These are phyloP conservation scores for Desmodus rotundus DNA, from an alignment of 2,113 vertebrate species.

Conservation along the genomic window DNA sequence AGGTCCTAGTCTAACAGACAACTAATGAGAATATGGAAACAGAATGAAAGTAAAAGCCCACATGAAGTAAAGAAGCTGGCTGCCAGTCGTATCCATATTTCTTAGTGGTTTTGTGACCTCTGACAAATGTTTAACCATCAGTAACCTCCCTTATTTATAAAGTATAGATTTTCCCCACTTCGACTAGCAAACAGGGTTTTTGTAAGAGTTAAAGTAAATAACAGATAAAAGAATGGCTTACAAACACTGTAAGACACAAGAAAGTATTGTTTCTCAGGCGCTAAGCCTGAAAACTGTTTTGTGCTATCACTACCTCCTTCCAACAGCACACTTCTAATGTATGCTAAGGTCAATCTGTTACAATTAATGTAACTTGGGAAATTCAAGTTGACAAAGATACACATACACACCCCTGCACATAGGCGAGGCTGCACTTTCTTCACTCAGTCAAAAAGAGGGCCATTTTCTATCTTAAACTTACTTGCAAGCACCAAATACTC, in stretches of 20 bases:
- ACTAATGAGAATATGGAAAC: neutral
- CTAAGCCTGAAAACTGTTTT: neutral
- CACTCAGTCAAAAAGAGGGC: neutral
- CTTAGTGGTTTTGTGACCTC: neutral
- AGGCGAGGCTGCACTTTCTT: neutral
- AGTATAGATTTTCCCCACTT: neutral
- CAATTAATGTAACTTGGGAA: neutral
- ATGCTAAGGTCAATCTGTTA: neutral
- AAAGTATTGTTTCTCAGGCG: neutral
- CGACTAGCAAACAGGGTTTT: neutral
- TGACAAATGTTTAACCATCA: conserved; percentile 12
- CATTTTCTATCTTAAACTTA: neutral
- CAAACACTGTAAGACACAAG: neutral
- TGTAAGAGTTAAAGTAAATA: neutral
- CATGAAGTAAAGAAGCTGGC: neutral
- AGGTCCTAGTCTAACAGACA: neutral
- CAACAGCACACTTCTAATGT: neutral
- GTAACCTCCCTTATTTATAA: neutral
- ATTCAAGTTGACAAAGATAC: neutral
- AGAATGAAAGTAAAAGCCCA: neutral
- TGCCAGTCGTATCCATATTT: neutral
- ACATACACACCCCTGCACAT: neutral
- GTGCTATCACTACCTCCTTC: neutral
- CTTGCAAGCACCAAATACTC: neutral
- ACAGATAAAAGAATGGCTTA: neutral